Percentiles rank a stretch among this genome's conserved stretches.
Conservation (phyloP, 1,140 invertebrate genomes). For the Neoseiulus cucumeris region DNA sequence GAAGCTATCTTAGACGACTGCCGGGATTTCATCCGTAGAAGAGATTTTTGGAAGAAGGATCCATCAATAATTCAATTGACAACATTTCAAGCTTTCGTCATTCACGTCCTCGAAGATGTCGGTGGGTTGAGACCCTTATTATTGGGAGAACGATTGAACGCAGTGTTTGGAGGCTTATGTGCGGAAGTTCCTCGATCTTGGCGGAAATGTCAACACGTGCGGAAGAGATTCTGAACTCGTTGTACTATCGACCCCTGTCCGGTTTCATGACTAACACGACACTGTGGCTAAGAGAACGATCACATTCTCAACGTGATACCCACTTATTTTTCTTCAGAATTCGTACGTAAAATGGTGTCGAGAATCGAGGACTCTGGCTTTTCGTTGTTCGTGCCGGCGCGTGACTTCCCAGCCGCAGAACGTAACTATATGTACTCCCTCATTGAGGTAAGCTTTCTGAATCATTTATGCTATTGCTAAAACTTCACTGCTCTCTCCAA, state of each 20-base stretch:
- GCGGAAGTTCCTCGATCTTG: too few relatives aligned
- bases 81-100: not conserved
- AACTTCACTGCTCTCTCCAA: too few relatives aligned
- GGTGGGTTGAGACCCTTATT: not conserved
- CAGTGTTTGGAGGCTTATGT: too few relatives aligned
- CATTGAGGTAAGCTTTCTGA: not conserved
- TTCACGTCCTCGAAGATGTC: not conserved
- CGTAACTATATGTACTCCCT: not conserved
- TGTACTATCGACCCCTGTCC: too few relatives aligned
- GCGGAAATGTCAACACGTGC: too few relatives aligned
- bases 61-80: not conserved
- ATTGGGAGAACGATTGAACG: too few relatives aligned
- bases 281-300: too few relatives aligned
- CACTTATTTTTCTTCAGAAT: not conserved
- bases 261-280: too few relatives aligned
- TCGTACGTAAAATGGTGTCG: not conserved
- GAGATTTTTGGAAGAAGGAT: not conserved
- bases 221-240: too few relatives aligned
- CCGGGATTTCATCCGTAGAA: not conserved
- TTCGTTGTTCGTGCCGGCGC: not conserved
- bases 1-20: not conserved
- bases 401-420: not conserved
- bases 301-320: too few relatives aligned
- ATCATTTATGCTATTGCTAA: too few relatives aligned
- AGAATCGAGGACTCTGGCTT: not conserved